These are phyloP conservation scores for Esox lucius DNA, from an alignment of 2,797 vertebrate species.

Conservation along the genomic window DNA sequence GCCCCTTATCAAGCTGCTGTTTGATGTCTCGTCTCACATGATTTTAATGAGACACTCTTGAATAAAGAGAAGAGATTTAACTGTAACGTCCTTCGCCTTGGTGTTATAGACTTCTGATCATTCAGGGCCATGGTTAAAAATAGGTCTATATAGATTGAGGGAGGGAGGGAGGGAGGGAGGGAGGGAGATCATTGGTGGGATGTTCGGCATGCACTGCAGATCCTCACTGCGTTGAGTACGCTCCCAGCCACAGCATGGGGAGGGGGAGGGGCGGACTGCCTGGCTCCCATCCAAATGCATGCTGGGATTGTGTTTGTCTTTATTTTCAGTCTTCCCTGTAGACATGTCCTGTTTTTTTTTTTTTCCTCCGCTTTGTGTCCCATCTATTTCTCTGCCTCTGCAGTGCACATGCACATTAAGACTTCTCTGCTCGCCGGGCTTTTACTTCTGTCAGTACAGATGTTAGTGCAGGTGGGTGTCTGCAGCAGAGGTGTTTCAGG, in stretches of 20 bases:
- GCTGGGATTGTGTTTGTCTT: slow-evolving; percentile 80
- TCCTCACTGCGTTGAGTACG: slow-evolving; percentile 56
- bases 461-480: background rate
- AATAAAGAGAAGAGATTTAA: slow-evolving; percentile 48
- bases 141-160: slow-evolving; percentile 27
- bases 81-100: slow-evolving; percentile 33
- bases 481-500: background rate
- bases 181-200: slow-evolving; percentile 27
- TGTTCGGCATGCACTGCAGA: slow-evolving; percentile 54
- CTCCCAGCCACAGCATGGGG: slow-evolving; percentile 51
- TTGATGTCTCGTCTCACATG: slow-evolving; percentile 20
- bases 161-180: background rate
- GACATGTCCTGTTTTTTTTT: slow-evolving; percentile 76
- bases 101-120: slow-evolving; percentile 52
- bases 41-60: slow-evolving; percentile 46
- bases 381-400: slow-evolving; percentile 36
- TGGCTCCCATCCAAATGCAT: slow-evolving; percentile 74
- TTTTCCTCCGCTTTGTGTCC: slow-evolving; percentile 52
- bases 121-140: slow-evolving; percentile 56
- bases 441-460: slow-evolving; percentile 16
- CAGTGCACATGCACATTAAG: slow-evolving; percentile 29
- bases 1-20: background rate
- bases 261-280: slow-evolving; percentile 43
- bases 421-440: slow-evolving; percentile 39
- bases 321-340: slow-evolving; percentile 84